A percentile compares a stretch with the other conserved stretches of the same genome.
Conservation (phyloP, 2,888 invertebrate species). For the Harpagoxenus sublaevis region DNA sequence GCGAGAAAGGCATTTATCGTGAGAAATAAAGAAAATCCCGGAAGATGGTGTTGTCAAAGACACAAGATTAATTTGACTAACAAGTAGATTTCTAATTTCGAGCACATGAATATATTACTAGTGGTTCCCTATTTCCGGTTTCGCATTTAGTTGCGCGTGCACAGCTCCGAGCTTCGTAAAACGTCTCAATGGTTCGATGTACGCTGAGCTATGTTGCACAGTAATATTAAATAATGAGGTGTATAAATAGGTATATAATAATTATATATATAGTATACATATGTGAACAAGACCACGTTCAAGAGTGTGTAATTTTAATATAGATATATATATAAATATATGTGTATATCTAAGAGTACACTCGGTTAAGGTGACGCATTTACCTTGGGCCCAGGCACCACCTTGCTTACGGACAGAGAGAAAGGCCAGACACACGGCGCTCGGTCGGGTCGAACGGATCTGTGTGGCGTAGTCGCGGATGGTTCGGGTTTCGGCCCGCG, state of each 20-base stretch:
- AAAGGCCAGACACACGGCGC: constrained; percentile 85
- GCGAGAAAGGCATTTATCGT: neutral
- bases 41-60: neutral
- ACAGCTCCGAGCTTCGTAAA: constrained; percentile 65
- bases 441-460: constrained; percentile 84
- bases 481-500: constrained; percentile 82
- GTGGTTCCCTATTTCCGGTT: constrained; percentile 59
- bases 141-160: constrained; percentile 67
- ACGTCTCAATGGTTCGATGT: constrained; percentile 58
- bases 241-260: constrained; percentile 69
- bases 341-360: constrained; percentile 85
- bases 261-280: constrained; percentile 73
- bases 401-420: constrained; percentile 86
- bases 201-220: constrained; percentile 75
- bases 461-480: constrained; percentile 83
- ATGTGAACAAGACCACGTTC: constrained; percentile 65
- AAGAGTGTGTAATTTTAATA: constrained; percentile 61
- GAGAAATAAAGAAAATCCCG: neutral
- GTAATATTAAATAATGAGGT: constrained; percentile 61
- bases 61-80: constrained; percentile 37
- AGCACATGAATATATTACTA: constrained; percentile 79
- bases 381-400: constrained; percentile 87
- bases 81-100: constrained; percentile 84
- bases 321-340: constrained; percentile 79
- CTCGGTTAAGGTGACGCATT: constrained; percentile 87